Percentiles rank a stretch among this genome's conserved stretches.
phyloP scores from a whole-genome alignment of 2,888 invertebrate genomes.

The Watsonalla binaria region DNA sequence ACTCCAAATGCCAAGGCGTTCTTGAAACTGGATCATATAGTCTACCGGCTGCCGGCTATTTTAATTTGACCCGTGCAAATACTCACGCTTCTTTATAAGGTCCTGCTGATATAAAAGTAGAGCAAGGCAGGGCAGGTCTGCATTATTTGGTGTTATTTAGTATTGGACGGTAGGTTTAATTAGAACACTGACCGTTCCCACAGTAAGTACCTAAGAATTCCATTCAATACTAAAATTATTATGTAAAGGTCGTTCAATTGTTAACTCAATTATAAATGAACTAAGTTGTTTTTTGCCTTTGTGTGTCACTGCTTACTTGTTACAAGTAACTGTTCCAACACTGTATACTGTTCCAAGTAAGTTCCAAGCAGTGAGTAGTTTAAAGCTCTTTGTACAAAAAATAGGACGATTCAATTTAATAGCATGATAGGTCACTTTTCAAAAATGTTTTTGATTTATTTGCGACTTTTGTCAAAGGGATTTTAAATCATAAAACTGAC shows the following conservation, averaged over 20 bases:
- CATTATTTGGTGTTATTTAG: slow-evolving; percentile 4
- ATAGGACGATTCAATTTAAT: too few relatives aligned
- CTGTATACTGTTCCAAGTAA: too few relatives aligned
- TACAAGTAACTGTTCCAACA: too few relatives aligned
- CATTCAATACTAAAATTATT: slow-evolving; percentile 26
- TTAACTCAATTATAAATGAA: too few relatives aligned
- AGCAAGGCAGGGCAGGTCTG: slow-evolving; percentile 8
- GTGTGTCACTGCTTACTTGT: too few relatives aligned
- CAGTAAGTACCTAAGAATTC: slow-evolving; percentile 22
- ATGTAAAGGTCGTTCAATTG: slow-evolving; percentile 26
- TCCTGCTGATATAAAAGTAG: neutral
- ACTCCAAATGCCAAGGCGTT: slow-evolving; percentile 62
- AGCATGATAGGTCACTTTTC: too few relatives aligned
- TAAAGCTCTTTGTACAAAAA: too few relatives aligned
- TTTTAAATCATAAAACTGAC: too few relatives aligned
- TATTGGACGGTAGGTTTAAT: slow-evolving; percentile 19
- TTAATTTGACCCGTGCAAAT: slow-evolving; percentile 23
- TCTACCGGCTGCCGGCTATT: slow-evolving; percentile 38
- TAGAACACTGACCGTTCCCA: slow-evolving; percentile 32
- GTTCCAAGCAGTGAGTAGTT: too few relatives aligned
- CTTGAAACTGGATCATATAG: slow-evolving; percentile 33
- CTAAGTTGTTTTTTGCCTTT: too few relatives aligned
- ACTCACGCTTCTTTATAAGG: slow-evolving; percentile 6
- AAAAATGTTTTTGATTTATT: too few relatives aligned
- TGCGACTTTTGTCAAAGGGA: too few relatives aligned